Base-by-base conservation (phyloP, 2,797 vertebrate genomes). In the Melanotaenia trifasciata region DNA sequence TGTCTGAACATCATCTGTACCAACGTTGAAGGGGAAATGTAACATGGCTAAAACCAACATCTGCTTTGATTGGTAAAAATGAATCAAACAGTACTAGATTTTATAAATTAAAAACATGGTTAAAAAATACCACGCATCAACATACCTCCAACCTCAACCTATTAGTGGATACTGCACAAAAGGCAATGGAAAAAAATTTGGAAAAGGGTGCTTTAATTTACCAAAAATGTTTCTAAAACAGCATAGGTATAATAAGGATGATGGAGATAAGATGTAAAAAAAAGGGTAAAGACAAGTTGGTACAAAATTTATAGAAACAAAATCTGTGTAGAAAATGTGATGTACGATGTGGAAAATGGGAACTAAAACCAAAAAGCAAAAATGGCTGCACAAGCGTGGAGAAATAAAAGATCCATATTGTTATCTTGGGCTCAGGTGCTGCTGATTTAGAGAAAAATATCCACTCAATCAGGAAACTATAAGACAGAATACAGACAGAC, bases 401-500 rank as follows among this genome's bases (percentile, higher is more conserved):
- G 40, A n/a, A 33, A 73, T 24, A 58, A 61, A 7, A 22, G 26
- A 66, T 24, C 16, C 26, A 36, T 32, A 38, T 24, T 32, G 6
- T 56, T 45, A 51, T 8, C 50, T 43, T 72, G 74, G 70, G 0
- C 54, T 22, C 80, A 77, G 70, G 63, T 70, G 70, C 59, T 32
- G 13, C 28, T 61, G 61, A 73, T 81, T 78, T 50, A 64, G 53
- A 11, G 32, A 50, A 5, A 7, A 30, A 60, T 30, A 70, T 33
- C 32, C 32, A 79, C 80, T 81, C 67, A 76, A 68, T 63, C 57
- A 64, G 0, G 10, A 58, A 33, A 1, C 43, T 83, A 18, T 4
- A 51, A 61, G 38, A 60, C 24, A 24, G 56, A 22, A 62, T 24
- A 78, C 13, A 67, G 16, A 32, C 61, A 24, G 9, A 57, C 18